Percentiles rank a stretch among this genome's conserved stretches.
phyloP scores from a whole-genome alignment of 2,888 invertebrate species.

The Carcina quercana region DNA sequence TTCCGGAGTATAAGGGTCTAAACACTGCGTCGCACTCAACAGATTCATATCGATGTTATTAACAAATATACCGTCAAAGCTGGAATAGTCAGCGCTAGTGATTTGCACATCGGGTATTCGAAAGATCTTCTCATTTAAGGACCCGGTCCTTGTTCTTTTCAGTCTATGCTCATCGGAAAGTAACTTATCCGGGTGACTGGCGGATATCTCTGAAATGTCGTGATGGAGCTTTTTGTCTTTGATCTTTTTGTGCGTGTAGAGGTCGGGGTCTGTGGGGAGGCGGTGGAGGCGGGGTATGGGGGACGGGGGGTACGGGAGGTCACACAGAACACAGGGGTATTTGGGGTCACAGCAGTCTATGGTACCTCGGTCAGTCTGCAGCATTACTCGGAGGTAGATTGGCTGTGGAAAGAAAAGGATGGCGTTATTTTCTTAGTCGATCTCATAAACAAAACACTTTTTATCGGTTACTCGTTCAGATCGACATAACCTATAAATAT shows the following conservation, averaged over 20 bases:
- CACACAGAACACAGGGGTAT: slow-evolving; percentile 49
- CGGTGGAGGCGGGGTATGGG: slow-evolving; percentile 23
- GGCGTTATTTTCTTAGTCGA: too few species aligned
- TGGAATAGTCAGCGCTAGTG: slow-evolving; percentile 62
- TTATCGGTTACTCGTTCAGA: too few species aligned
- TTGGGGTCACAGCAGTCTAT: slow-evolving; percentile 76
- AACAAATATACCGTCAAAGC: slow-evolving; percentile 57
- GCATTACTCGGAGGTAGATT: slow-evolving; percentile 82
- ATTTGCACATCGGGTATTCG: slow-evolving; percentile 65
- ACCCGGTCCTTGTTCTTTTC: slow-evolving; percentile 42
- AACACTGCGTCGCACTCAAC: slow-evolving; percentile 46
- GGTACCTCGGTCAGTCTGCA: slow-evolving; percentile 85
- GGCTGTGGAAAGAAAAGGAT: slow-evolving; percentile 74
- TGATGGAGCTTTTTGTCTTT: slow-evolving; percentile 16
- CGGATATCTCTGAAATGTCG: too few species aligned
- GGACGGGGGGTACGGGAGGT: slow-evolving; percentile 24
- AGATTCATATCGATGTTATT: slow-evolving; percentile 71
- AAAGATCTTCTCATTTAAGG: slow-evolving; percentile 46
- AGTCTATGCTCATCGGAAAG: slow-evolving; percentile 28
- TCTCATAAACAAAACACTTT: too few species aligned
- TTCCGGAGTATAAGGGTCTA: slow-evolving; percentile 89
- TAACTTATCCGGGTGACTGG: slow-evolving; percentile 25
- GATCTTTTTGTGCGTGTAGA: slow-evolving; percentile 28
- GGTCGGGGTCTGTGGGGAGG: slow-evolving; percentile 24
- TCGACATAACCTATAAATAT: too few species aligned